Evolutionary conservation across 2,797 vertebrate genomes (phyloP), one percentile per base, ranked within the genome.

Genomic region (Atherinosoma microstoma): DNA sequence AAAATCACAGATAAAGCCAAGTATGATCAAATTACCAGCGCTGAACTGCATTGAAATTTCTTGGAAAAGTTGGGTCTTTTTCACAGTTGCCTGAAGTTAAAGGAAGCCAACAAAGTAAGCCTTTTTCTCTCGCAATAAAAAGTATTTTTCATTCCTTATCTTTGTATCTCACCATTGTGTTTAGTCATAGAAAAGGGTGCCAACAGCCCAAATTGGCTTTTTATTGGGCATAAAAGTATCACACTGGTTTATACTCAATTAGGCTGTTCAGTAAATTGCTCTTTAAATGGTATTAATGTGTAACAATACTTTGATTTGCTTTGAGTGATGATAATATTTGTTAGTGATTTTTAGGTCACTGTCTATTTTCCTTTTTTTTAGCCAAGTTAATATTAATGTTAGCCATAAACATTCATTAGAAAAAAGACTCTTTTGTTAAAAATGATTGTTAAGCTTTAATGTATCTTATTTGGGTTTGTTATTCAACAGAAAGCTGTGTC

Each of bases 401-500:
- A 57, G 57, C 15, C 20, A 13, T 11, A 71, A 59, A 20, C 7
- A 13, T 68, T 60, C 13, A 2, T 72, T 60, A 78, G 13, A 74
- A 82, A 1, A 68, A 64, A 34, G 34, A 3, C 36, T 11, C 10
- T 11, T 38, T 38, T 38, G 10, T 38, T 38, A 32, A 32, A 40
- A 40, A 15, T 15, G 13, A 40, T 16, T 40, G 13, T 40, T 15
- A 16, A 40, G 45, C 45, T 70, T 58, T 58, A 74, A 72, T 77
- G 85, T 47, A 34, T 58, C 67, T 80, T 40, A 73, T 84, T 49
- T 81, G 53, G 40, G 51, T 6, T 18, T 89, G 40, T 86, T 79
- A 57, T 81, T 79, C 81, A 94, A 82, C 89, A 97, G 95, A 95
- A 93, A 92, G 96, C 96, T 87, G 94, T 92, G n/a, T 70, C 80